A percentile compares a stretch with the other conserved stretches of the same genome.
Evolutionary conservation across 1,140 invertebrate species (phyloP).

Genomic region (Mylabris phalerata): DNA sequence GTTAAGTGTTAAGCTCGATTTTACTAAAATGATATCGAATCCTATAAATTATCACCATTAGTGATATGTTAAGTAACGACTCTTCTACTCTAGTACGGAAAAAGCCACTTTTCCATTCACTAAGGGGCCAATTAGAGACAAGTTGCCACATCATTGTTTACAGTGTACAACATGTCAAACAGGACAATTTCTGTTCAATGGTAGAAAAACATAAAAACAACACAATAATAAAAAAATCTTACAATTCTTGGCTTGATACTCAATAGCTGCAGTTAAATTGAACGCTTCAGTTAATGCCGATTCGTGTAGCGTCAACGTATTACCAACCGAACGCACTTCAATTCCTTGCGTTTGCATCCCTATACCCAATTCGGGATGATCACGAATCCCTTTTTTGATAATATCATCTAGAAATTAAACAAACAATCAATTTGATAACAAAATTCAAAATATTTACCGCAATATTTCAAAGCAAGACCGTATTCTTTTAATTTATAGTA

Average conservation of each 20-base stretch:
- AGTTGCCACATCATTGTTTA: too few relatives aligned
- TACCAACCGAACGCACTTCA: conserved; percentile 94
- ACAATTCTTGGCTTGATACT: conserved; percentile 95
- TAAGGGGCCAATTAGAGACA: too few relatives aligned
- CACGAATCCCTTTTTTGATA: conserved; percentile 91
- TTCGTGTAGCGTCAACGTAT: conserved; percentile 91
- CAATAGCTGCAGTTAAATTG: conserved; percentile 97
- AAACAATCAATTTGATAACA: neutral
- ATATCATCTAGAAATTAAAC: conserved; percentile 66
- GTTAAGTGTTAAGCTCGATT: too few relatives aligned
- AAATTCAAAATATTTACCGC: conserved; percentile 45
- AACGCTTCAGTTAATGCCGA: conserved; percentile 97
- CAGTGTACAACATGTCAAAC: too few relatives aligned
- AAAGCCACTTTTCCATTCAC: too few relatives aligned
- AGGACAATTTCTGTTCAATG: too few relatives aligned
- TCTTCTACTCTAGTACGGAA: too few relatives aligned
- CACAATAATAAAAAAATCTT: conserved; percentile 34
- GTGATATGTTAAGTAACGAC: too few relatives aligned
- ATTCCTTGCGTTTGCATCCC: conserved; percentile 98
- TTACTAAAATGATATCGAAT: too few relatives aligned
- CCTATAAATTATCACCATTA: too few relatives aligned
- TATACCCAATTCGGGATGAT: conserved; percentile 96
- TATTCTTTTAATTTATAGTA: conserved; percentile 94
- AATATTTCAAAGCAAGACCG: conserved; percentile 81
- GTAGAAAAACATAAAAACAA: too few relatives aligned